Conservation (phyloP, 1,140 invertebrate species). For the Bathynomus jamesi region DNA sequence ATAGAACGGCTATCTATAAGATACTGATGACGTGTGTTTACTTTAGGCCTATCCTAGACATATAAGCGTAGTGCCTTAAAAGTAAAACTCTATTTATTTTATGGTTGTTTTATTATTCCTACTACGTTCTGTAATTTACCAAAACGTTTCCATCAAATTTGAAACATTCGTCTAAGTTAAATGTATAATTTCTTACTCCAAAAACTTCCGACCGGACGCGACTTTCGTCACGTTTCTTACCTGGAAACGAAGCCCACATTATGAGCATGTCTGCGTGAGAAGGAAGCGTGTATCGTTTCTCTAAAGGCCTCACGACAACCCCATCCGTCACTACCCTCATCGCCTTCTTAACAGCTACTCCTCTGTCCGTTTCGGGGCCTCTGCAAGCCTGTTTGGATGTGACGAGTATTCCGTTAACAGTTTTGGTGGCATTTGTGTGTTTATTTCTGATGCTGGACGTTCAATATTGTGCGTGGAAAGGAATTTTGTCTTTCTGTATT, state of each 20-base stretch:
- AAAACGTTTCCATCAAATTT: background rate
- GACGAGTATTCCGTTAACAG: too few species aligned
- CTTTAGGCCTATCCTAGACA: background rate
- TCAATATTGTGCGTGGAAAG: too few species aligned
- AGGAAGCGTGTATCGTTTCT: constrained; percentile 21
- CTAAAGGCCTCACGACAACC: background rate
- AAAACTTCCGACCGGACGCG: background rate
- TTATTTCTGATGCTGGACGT: too few species aligned
- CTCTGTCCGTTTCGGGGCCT: constrained; percentile 34
- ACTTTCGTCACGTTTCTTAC: background rate
- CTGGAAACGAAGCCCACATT: constrained; percentile 19
- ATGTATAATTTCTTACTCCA: too few species aligned
- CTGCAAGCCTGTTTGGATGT: constrained; percentile 32
- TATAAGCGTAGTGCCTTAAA: background rate
- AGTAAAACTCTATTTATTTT: background rate
- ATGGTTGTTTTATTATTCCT: background rate
- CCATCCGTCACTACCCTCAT: constrained; percentile 14
- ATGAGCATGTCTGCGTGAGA: constrained; percentile 27
- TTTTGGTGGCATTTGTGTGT: too few species aligned
- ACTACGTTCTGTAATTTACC: background rate
- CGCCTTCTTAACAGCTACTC: constrained; percentile 13
- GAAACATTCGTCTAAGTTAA: too few species aligned
- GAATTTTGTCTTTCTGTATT: too few species aligned
- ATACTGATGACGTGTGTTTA: too few species aligned
- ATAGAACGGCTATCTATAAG: too few species aligned